Evolutionary conservation across 2,113 vertebrate genomes (phyloP).

Genomic region (Clupea harengus): DNA sequence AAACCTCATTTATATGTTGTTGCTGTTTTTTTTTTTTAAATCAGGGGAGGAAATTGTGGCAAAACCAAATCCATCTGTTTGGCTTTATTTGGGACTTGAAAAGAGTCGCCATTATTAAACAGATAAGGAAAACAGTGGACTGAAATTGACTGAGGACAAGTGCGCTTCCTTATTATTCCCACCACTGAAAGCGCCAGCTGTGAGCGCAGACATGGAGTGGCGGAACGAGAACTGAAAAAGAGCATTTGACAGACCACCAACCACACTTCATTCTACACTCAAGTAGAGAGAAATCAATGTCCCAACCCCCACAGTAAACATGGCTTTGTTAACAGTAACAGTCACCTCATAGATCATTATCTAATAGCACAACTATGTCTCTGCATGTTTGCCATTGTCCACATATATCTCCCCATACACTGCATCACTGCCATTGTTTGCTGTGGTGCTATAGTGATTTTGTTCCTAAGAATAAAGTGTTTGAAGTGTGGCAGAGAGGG

Average conservation of each 20-base stretch:
- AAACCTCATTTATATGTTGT: not conserved
- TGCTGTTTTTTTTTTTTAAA: not conserved
- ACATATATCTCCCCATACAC: not conserved
- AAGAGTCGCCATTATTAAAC: conserved; percentile 51
- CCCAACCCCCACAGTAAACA: not conserved
- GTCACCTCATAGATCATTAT: not conserved
- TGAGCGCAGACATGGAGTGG: conserved; percentile 22
- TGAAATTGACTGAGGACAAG: conserved; percentile 31
- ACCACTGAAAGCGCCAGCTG: not conserved
- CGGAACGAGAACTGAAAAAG: not conserved
- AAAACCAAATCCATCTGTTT: not conserved
- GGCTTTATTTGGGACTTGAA: conserved; percentile 35
- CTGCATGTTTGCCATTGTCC: not conserved
- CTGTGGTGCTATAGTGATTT: not conserved
- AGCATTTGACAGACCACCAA: not conserved
- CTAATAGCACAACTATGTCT: not conserved
- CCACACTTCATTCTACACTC: not conserved
- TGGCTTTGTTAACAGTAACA: not conserved
- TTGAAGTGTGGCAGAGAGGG: not conserved
- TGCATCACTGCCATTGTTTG: not conserved
- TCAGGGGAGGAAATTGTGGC: not conserved
- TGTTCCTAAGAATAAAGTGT: not conserved
- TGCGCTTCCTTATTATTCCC: not conserved
- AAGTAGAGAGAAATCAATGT: not conserved
- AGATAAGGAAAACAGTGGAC: conserved; percentile 44